Conservation (phyloP, 2,797 vertebrate genomes). For the Gadopsis bispinosus region DNA sequence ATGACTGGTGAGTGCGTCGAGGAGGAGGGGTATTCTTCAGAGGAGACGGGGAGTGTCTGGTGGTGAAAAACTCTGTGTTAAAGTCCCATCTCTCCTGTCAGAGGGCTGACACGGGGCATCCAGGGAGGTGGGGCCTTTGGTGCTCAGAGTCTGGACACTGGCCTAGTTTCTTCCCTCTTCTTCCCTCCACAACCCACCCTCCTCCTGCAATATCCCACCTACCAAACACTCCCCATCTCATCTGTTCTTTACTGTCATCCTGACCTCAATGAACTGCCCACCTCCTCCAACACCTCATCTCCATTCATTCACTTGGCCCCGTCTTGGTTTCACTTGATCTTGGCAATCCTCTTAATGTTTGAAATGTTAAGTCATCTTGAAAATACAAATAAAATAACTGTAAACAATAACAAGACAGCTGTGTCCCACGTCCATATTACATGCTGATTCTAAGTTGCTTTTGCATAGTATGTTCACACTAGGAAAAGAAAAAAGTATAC, state of each 20-base stretch:
- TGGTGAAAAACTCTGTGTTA: conserved; percentile 82
- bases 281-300: conserved; percentile 47
- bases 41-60: conserved; percentile 78
- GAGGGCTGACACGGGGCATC: conserved; percentile 83
- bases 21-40: conserved; percentile 80
- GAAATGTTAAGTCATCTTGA: background rate
- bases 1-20: conserved; percentile 76
- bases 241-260: conserved; percentile 83
- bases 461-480: background rate
- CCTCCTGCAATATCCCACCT: conserved; percentile 74
- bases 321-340: conserved; percentile 23
- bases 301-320: conserved; percentile 17
- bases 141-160: conserved; percentile 85
- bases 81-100: conserved; percentile 87
- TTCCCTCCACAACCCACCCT: conserved; percentile 8
- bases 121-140: conserved; percentile 81
- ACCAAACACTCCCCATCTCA: conserved; percentile 80
- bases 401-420: conserved; percentile 1
- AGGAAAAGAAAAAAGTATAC: background rate
- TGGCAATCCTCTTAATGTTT: conserved; percentile 4
- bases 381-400: background rate
- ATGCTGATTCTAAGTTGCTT: background rate
- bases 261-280: conserved; percentile 77
- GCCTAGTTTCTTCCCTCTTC: conserved; percentile 80
- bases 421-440: background rate